Conservation (phyloP, 2,888 invertebrate species). For the Temnothorax ravouxi region DNA sequence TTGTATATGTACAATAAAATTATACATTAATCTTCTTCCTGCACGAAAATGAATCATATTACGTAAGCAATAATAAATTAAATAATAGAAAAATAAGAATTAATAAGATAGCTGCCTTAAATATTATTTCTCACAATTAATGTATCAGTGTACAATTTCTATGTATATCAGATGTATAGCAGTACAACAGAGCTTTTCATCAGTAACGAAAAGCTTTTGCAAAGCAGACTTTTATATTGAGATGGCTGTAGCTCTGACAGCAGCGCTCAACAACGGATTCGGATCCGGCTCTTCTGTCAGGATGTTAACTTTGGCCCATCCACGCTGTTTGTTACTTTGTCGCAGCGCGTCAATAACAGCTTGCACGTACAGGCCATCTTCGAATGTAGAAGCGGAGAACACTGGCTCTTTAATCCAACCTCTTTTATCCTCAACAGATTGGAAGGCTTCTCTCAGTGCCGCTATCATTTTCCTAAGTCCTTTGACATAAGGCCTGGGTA, state of each 20-base stretch:
- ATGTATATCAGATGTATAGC: neutral
- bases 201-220: slow-evolving; percentile 60
- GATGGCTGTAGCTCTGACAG: slow-evolving; percentile 87
- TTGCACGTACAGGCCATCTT: slow-evolving; percentile 98
- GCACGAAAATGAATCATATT: neutral
- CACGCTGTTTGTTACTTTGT: slow-evolving; percentile 93
- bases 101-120: slow-evolving; percentile 13
- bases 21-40: neutral
- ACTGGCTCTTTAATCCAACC: slow-evolving; percentile 97
- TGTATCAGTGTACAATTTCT: slow-evolving; percentile 9
- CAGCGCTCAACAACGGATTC: slow-evolving; percentile 92
- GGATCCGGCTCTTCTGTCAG: slow-evolving; percentile 94
- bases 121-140: slow-evolving; percentile 9
- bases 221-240: slow-evolving; percentile 78
- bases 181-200: neutral
- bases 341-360: slow-evolving; percentile 97
- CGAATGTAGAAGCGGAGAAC: slow-evolving; percentile 96
- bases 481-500: slow-evolving; percentile 96
- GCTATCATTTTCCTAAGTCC: slow-evolving; percentile 96
- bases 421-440: slow-evolving; percentile 93
- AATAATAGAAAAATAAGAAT: slow-evolving; percentile 1
- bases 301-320: slow-evolving; percentile 95
- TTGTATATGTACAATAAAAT: slow-evolving; percentile 14
- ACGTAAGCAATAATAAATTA: slow-evolving; percentile 5
- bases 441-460: slow-evolving; percentile 95